These are phyloP conservation scores for Macroramphosus scolopax DNA, from an alignment of 2,797 vertebrate genomes.

Conservation along the genomic window DNA sequence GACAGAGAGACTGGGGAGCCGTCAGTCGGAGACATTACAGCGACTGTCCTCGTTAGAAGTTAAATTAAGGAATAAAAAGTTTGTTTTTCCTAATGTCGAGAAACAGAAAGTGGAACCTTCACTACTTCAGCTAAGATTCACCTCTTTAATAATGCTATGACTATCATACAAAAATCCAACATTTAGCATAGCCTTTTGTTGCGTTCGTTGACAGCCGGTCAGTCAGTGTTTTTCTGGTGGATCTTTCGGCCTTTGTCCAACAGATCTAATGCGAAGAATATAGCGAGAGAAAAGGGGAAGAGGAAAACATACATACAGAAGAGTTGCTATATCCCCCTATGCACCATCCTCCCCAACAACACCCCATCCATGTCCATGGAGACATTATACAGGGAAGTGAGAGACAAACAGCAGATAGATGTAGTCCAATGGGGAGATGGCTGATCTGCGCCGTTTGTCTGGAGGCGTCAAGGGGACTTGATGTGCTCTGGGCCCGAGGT, in stretches of 20 bases:
- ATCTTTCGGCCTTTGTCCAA: slow-evolving; percentile 59
- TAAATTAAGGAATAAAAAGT: slow-evolving; percentile 77
- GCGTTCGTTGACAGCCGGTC: slow-evolving; percentile 64
- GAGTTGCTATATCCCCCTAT: slow-evolving; percentile 60
- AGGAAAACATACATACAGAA: slow-evolving; percentile 63
- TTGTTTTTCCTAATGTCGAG: slow-evolving; percentile 84
- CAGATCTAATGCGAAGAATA: slow-evolving; percentile 85
- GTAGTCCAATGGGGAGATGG: slow-evolving; percentile 57
- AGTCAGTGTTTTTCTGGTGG: slow-evolving; percentile 79
- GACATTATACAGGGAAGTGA: slow-evolving; percentile 60
- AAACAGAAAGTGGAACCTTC: slow-evolving; percentile 80
- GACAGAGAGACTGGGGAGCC: slow-evolving; percentile 64
- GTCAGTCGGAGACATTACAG: slow-evolving; percentile 54
- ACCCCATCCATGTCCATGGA: slow-evolving; percentile 58
- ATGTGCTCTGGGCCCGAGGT: slow-evolving; percentile 56
- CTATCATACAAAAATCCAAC: slow-evolving; percentile 79
- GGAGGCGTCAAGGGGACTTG: slow-evolving; percentile 37
- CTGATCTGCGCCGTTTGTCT: slow-evolving; percentile 62
- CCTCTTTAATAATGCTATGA: slow-evolving; percentile 85
- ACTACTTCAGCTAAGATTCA: slow-evolving; percentile 87
- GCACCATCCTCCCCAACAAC: slow-evolving; percentile 52
- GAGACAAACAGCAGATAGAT: slow-evolving; percentile 63
- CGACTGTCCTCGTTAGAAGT: slow-evolving; percentile 60
- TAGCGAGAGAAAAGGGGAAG: slow-evolving; percentile 73
- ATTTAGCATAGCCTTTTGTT: slow-evolving; percentile 82